Base-by-base conservation (phyloP, 1,140 invertebrate species). In the Microplitis demolitor region DNA sequence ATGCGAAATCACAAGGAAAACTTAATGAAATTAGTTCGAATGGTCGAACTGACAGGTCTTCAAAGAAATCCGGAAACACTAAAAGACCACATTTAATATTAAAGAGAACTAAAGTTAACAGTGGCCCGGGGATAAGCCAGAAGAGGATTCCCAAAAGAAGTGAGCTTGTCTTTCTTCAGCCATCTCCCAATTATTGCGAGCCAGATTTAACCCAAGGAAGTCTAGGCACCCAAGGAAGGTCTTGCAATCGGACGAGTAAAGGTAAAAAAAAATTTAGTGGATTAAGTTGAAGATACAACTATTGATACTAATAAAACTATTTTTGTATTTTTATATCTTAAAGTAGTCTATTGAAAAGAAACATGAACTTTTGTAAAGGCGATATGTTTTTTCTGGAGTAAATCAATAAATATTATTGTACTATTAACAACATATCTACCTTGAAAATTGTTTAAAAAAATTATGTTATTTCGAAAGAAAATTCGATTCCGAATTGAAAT, bases 181-280 rank as follows among this genome's bases (percentile, higher is more conserved):
- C 91, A 34, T 97, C 96, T 24, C 97, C 97, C 0, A 96, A 97
- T 82, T 98, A 98, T 85, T 98, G 97, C 83, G 93, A 97, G 80
- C 90, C 90, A 13, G 92, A 97, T 84, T 79, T 91, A 16, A 85
- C 89, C 3, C 85, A 89, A 6, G 95, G 95, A 0, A 95, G 95
- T 2, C 87, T 96, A 9, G 97, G 97, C 11, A 98, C 96, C 0
- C 89, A 90, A 61, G 95, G 95, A 6, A 89, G 97, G 74, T 88
- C 88, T 62, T 98, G 97, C 85, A 97, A 97, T 84, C 90, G 92
- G 60, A 94, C 93, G 2, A 95, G 94, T 14, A 89, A 87, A 88
- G 93, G 93, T 94, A 24, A 24, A 24, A 24, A 24, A 24, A 85
- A 79, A 67, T 54, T 63, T 16, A 70, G 11, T 14, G 9, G 9